A percentile compares a stretch with the other conserved stretches of the same genome.
phyloP scores from a whole-genome alignment of 2,113 vertebrate species.

The Crypturellus undulatus region DNA sequence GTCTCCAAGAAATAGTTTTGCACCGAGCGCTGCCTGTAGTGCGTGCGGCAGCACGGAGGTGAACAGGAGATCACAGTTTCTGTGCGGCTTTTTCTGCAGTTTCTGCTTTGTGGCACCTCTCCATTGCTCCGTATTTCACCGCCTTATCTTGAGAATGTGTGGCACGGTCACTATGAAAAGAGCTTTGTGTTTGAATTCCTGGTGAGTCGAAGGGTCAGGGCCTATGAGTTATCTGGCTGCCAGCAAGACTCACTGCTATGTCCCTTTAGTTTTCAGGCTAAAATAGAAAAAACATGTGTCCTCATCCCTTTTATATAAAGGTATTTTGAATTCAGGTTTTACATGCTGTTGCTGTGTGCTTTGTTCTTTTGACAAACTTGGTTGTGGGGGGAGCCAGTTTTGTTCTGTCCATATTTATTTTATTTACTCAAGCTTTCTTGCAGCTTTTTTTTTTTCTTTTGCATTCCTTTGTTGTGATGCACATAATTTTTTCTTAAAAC shows the following conservation, averaged over 20 bases:
- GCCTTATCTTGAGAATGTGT: conserved; percentile 76
- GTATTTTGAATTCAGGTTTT: conserved; percentile 65
- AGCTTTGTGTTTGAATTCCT: conserved; percentile 88
- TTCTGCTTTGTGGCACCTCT: conserved; percentile 65
- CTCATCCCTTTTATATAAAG: conserved; percentile 58
- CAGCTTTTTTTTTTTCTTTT: conserved; percentile 60
- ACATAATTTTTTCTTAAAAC: conserved; percentile 42
- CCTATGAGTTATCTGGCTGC: conserved; percentile 79
- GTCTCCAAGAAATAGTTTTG: conserved; percentile 46
- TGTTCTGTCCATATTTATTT: conserved; percentile 59
- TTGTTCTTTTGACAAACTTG: conserved; percentile 51
- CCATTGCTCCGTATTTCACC: conserved; percentile 52
- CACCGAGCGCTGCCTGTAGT: background rate
- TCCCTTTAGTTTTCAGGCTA: conserved; percentile 74
- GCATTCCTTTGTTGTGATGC: conserved; percentile 76
- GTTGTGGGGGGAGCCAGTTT: conserved; percentile 35
- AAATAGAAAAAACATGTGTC: conserved; percentile 64
- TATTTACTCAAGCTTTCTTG: conserved; percentile 48
- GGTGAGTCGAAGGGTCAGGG: conserved; percentile 81
- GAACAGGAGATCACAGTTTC: conserved; percentile 5
- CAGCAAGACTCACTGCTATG: conserved; percentile 70
- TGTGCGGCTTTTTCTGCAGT: conserved; percentile 58
- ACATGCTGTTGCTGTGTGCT: conserved; percentile 32
- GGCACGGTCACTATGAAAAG: conserved; percentile 75
- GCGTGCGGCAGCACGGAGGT: conserved; percentile 1